A percentile compares a stretch with the other conserved stretches of the same genome.
Evolutionary conservation across 2,888 invertebrate genomes (phyloP).

Genomic region (Exephanes ischioxanthus): DNA sequence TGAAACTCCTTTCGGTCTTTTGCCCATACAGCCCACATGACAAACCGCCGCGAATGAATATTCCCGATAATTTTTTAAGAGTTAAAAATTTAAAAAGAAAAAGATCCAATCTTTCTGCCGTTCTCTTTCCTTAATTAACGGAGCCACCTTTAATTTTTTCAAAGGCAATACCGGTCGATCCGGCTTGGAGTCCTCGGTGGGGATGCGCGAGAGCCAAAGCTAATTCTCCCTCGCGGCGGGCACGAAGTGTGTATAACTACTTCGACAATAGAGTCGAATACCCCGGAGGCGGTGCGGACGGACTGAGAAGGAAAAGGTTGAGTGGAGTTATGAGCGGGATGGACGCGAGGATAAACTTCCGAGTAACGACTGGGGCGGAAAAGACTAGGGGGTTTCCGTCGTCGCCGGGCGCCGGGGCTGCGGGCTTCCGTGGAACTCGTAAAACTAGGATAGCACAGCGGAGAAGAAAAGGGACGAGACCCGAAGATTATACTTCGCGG

Average conservation of each 20-base stretch:
- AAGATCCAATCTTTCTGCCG: no score
- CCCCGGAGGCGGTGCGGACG: constrained; percentile 12
- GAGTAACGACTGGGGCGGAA: constrained; percentile 52
- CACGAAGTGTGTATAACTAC: neutral
- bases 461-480: constrained; percentile 20
- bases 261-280: constrained; percentile 37
- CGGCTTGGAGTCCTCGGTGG: neutral
- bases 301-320: neutral
- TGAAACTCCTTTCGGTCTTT: no score
- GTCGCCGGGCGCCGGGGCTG: neutral
- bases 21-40: no score
- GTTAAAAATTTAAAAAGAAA: no score
- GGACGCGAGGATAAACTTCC: constrained; percentile 51
- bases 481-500: constrained; percentile 51
- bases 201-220: constrained; percentile 12
- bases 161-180: neutral
- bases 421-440: constrained; percentile 28
- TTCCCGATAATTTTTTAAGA: neutral
- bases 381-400: constrained; percentile 46
- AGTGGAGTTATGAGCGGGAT: constrained; percentile 41
- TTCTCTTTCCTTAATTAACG: no score
- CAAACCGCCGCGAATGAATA: neutral
- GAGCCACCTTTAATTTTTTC: neutral
- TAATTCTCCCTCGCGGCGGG: constrained; percentile 23
- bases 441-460: constrained; percentile 51